Percentiles rank a stretch among this genome's conserved stretches.
These are phyloP conservation scores for Mus spicilegus DNA, from an alignment of 2,113 vertebrate genomes.

Conservation along the genomic window DNA sequence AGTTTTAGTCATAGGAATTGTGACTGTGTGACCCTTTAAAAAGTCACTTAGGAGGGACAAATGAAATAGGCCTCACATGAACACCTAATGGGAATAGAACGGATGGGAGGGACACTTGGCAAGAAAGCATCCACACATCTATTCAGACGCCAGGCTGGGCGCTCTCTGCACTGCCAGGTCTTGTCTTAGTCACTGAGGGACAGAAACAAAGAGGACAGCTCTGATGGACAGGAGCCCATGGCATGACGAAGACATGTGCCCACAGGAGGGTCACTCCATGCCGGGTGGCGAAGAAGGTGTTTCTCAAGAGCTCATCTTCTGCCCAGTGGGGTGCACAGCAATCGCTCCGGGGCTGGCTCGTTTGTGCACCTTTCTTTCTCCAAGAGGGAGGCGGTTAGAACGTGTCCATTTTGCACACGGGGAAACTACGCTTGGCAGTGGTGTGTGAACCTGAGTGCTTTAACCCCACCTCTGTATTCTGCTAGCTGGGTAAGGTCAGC, in stretches of 20 bases:
- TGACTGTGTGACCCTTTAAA: not conserved
- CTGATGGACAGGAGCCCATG: not conserved
- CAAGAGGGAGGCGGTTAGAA: not conserved
- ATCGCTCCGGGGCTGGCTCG: accelerated
- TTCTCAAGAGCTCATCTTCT: accelerated
- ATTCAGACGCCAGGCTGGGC: accelerated
- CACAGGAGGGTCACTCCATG: not conserved
- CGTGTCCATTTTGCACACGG: not conserved
- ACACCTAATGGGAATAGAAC: accelerated
- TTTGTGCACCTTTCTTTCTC: not conserved
- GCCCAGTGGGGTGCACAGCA: accelerated
- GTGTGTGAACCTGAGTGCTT: not conserved
- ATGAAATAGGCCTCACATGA: not conserved
- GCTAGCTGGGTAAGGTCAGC: accelerated
- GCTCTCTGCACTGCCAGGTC: not conserved
- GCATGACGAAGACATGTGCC: not conserved
- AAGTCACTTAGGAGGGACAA: not conserved
- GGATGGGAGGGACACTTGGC: accelerated
- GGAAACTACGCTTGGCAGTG: not conserved
- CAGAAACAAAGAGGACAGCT: not conserved
- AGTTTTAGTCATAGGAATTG: not conserved
- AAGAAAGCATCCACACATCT: accelerated
- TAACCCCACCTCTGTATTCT: accelerated
- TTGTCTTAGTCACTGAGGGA: not conserved
- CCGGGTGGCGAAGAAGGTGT: not conserved